Evolutionary conservation across 2,888 invertebrate genomes (phyloP).

Genomic region (Leucoptera coffeella): DNA sequence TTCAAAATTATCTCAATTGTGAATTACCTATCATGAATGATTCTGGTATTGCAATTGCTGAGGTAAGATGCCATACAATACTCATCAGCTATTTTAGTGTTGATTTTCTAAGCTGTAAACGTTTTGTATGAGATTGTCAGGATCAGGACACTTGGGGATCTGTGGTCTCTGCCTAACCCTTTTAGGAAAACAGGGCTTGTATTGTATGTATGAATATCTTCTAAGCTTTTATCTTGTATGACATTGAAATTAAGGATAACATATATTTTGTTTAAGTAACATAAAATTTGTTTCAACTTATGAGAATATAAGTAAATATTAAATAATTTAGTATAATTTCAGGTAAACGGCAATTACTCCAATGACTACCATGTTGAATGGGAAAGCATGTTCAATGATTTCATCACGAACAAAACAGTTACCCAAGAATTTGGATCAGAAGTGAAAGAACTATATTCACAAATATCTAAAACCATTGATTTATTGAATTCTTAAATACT

Average conservation of each 20-base stretch:
- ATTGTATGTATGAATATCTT: background rate
- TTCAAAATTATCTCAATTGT: background rate
- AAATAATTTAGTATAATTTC: no score
- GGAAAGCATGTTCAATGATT: slow-evolving; percentile 45
- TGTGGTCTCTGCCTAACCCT: no score
- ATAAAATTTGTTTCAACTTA: no score
- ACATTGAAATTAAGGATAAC: no score
- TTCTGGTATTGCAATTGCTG: slow-evolving; percentile 23
- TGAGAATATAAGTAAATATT: no score
- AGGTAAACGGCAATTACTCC: slow-evolving; percentile 20
- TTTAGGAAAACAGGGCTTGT: no score
- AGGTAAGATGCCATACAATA: no score
- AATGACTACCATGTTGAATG: slow-evolving; percentile 37
- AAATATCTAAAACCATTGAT: slow-evolving; percentile 43
- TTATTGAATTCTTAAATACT: slow-evolving; percentile 25
- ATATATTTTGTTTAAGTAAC: no score
- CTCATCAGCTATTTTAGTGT: no score
- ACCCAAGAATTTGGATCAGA: slow-evolving; percentile 33
- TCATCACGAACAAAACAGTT: slow-evolving; percentile 24
- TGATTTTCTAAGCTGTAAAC: no score
- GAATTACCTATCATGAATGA: slow-evolving; percentile 26
- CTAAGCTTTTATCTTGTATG: background rate
- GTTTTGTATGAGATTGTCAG: no score
- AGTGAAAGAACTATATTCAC: slow-evolving; percentile 38
- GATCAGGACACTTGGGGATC: no score